Evolutionary conservation across 1,140 invertebrate genomes (phyloP), one percentile per base, ranked within the genome.

Genomic region (Orius insidiosus): DNA sequence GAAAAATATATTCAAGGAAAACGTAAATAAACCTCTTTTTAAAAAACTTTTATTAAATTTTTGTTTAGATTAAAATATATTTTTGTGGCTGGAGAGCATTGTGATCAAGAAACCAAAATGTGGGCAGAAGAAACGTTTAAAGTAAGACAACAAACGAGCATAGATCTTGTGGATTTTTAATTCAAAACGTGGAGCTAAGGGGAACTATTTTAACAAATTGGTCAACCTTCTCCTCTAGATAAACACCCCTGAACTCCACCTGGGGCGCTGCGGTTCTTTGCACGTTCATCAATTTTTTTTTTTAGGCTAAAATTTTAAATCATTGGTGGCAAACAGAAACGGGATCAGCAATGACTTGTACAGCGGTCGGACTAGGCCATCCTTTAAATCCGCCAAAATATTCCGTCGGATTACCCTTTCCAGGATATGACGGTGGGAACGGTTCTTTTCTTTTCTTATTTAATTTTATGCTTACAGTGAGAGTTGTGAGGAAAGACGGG

Each of bases 251-350:
- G n/a, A n/a, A n/a, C n/a, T n/a, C n/a, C n/a, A n/a, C n/a, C n/a
- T 39, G 7, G 37, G 13, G 13, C 37, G 8, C 6, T 10, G 9
- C 6, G 9, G 32, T 33, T 33, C 6, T 33, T 24, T 40, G 9
- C 31, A 42, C n/a, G 16, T 50, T 50, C 7, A 7, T 55, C 48
- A n/a, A 30, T 13, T 15, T 46, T 19, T 45, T 41, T 47, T 30
- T 45, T 18, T 32, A 64, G 50, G 83, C 85, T 1, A 86, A 88
- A 0, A 74, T 92, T 6, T 58, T 93, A 13, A 93, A 96, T 61
- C 81, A 95, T 59, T 96, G 88, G 88, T 96, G 90, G 89, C 90
- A 95, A 65, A 92, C 86, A 4, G 89, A 95, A 66, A 87, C 85
- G 0, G 89, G 88, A 0, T 87, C 87, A 50, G 74, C 87, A 0